These are phyloP conservation scores for Murina feae DNA, from an alignment of 2,113 vertebrate species.

Conservation along the genomic window DNA sequence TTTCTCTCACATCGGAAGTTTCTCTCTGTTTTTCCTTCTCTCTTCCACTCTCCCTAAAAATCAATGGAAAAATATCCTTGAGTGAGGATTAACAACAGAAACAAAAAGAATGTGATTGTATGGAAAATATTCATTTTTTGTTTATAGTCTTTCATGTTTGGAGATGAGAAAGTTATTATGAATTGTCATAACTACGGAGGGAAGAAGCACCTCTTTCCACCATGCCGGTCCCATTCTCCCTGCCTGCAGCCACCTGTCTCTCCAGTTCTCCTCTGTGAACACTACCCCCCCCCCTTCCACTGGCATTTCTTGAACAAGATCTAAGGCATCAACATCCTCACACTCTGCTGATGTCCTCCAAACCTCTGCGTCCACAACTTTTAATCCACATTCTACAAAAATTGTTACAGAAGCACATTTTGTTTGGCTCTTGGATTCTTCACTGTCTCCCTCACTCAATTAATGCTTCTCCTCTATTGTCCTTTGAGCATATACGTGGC, in stretches of 20 bases:
- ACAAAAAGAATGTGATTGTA: background rate
- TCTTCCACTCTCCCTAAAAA: too few relatives aligned
- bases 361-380: background rate
- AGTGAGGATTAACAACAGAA: too few relatives aligned
- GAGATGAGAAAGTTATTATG: background rate
- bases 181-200: background rate
- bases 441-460: background rate
- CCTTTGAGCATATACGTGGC: background rate
- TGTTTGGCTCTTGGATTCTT: background rate
- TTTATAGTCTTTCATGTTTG: background rate
- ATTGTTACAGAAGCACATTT: background rate
- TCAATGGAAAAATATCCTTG: too few relatives aligned
- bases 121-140: background rate
- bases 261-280: background rate
- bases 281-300: background rate
- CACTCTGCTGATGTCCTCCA: background rate
- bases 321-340: background rate
- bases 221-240: background rate
- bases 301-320: slow-evolving; percentile 53
- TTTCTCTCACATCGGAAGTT: too few relatives aligned
- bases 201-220: background rate
- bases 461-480: slow-evolving; percentile 5
- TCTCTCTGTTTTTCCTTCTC: too few relatives aligned
- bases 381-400: background rate
- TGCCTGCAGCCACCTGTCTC: background rate